Base-by-base conservation (phyloP, 2,113 vertebrate species). In the Platysternon megacephalum region DNA sequence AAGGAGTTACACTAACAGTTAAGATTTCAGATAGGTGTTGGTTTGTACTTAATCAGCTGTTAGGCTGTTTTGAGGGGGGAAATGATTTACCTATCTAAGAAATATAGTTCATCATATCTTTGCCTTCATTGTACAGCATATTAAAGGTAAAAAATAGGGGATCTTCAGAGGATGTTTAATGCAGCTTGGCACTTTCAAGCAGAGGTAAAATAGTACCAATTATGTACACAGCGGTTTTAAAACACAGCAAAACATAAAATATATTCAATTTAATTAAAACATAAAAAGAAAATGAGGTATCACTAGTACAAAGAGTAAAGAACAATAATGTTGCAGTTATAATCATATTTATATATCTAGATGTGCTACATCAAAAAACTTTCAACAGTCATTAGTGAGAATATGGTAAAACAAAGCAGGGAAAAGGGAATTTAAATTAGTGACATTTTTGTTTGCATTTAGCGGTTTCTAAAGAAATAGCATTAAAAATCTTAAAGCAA, bases 191-290 rank as follows among this genome's bases (percentile, higher is more conserved):
- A 93, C 87, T 97, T 96, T 96, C 95, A 93, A 90, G 94, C 92
- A 93, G 85, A 84, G 91, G 97, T 97, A 96, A 97, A 97, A 97
- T 96, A 97, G 92, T 96, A 92, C 94, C 96, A 94, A 95, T 97
- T 96, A 97, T 65, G 89, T 48, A 76, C 86, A 91, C 89, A 74
- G 91, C 91, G 85, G 93, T 95, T 97, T 95, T 83, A 97, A 92
- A 97, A 93, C 94, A 95, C 95, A 93, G 61, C 44, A 49, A 95
- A 94, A 94, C 94, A 97, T 96, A 97, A 96, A 97, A 95, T 91
- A 96, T 65, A 80, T 84, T 87, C 96, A 79, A 91, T 87, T 97
- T 97, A 97, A 97, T 97, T 97, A 97, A 96, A 97, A 90, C 94
- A 95, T 94, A 95, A 97, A 96, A 97, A 94, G 93, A 94, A 95